These are phyloP conservation scores for Germaria angustata DNA, from an alignment of 2,888 invertebrate species.

Conservation along the genomic window DNA sequence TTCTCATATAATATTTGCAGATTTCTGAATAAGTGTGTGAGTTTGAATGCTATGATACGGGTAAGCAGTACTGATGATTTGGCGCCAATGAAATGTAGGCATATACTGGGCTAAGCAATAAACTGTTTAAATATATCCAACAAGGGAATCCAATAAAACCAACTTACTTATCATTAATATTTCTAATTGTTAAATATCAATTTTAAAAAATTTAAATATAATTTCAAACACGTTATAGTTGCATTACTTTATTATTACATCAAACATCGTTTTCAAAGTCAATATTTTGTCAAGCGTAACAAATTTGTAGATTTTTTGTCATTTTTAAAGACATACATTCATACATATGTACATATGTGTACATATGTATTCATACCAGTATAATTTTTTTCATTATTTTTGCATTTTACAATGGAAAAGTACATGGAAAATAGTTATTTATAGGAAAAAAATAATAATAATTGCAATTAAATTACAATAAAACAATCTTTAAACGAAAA, in stretches of 20 bases:
- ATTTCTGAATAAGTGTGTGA: too few species aligned
- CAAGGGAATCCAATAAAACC: too few species aligned
- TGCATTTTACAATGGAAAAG: slow-evolving; percentile 55
- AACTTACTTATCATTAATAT: neutral
- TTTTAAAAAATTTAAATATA: neutral
- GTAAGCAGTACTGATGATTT: too few species aligned
- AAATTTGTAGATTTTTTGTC: slow-evolving; percentile 38
- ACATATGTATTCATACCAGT: neutral
- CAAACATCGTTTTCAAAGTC: slow-evolving; percentile 57
- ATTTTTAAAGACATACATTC: slow-evolving; percentile 3
- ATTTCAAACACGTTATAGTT: slow-evolving; percentile 35
- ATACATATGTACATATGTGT: neutral
- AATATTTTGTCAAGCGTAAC: slow-evolving; percentile 65
- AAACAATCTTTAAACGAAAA: slow-evolving; percentile 56
- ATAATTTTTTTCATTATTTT: slow-evolving; percentile 26
- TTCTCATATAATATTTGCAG: too few species aligned
- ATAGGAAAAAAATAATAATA: slow-evolving; percentile 51
- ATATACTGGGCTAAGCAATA: too few species aligned
- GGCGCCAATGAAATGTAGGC: too few species aligned
- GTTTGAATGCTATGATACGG: too few species aligned
- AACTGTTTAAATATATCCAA: too few species aligned
- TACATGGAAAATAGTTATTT: slow-evolving; percentile 51
- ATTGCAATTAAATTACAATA: slow-evolving; percentile 66
- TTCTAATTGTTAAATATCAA: neutral
- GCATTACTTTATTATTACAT: slow-evolving; percentile 30